Percentiles rank a stretch among this genome's conserved stretches.
Conservation (phyloP, 2,888 invertebrate genomes). For the Oscheius myriophilus region DNA sequence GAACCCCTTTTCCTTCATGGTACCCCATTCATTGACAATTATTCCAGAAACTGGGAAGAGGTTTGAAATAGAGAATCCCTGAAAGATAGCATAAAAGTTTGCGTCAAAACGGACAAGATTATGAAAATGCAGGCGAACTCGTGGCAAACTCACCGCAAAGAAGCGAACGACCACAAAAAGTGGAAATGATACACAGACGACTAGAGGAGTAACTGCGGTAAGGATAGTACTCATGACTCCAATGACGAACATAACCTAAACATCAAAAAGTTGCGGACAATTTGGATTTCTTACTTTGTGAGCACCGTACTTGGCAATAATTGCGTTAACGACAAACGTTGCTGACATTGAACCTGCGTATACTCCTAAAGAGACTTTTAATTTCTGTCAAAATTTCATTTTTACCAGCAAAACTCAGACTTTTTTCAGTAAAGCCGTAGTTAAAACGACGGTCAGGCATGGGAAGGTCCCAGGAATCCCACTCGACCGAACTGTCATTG, state of each 20-base stretch:
- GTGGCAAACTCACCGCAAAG: constrained; percentile 26
- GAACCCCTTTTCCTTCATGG: constrained; percentile 51
- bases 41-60: constrained; percentile 58
- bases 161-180: constrained; percentile 46
- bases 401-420: constrained; percentile 47
- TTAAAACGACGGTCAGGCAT: constrained; percentile 49
- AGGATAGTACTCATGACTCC: constrained; percentile 41
- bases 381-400: neutral
- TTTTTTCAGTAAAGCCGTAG: constrained; percentile 47
- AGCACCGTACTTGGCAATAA: constrained; percentile 41
- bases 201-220: constrained; percentile 42
- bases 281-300: constrained; percentile 32
- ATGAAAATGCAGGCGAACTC: neutral
- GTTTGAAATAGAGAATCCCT: constrained; percentile 56
- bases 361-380: constrained; percentile 21
- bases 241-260: constrained; percentile 39
- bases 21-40: constrained; percentile 56
- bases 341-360: constrained; percentile 51
- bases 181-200: constrained; percentile 41
- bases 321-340: constrained; percentile 43
- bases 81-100: constrained; percentile 20
- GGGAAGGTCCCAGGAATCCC: constrained; percentile 47
- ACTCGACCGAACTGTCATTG: constrained; percentile 34
- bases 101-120: neutral
- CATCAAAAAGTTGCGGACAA: neutral